Evolutionary conservation across 2,888 invertebrate species (phyloP), one percentile per base, ranked within the genome.

Genomic region (Eurytoma californica): DNA sequence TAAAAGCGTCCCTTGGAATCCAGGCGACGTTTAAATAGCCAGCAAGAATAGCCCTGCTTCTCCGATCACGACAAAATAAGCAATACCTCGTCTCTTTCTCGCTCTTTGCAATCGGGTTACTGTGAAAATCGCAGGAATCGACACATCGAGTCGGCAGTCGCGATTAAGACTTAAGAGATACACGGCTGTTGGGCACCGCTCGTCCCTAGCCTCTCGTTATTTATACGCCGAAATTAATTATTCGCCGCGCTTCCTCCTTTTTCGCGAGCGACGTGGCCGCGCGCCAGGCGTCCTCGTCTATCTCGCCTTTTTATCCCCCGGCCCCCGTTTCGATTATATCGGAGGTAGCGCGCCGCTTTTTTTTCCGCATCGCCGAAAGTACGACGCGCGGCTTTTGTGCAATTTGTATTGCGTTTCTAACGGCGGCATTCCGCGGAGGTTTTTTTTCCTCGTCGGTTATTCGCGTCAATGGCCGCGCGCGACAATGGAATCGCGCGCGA

Each of bases 311-410:
- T 7, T 7, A 4, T 7, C 7, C 4, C 0, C 16, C 5, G 3
- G 13, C 18, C 7, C 9, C 51, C 55, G 20, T 51, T 53, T 55
- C 51, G 49, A 68, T 68, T 68, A 68, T 68, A 47, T 67, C 47
- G 24, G 16, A 16, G 14, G 18, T 13, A 13, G n/a, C 13, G n/a
- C 28, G 13, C n/a, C 14, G 18, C 58, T 70, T 14, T 70, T 70
- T 66, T 20, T 51, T 66, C 2, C 24, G 24, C 24, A 12, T 3
- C 24, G 3, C 24, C 60, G 24, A 14, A 14, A 3, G 24, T 28
- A 28, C 24, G 28, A 7, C 3, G 30, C 61, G 5, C 28, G 30
- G 61, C 61, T 61, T 61, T 61, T 61, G 24, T 60, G 30, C 24
- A 61, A 28, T 30, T 30, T 61, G 28, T 61, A n/a, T 61, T 61